Percentiles rank a stretch among this genome's conserved stretches.
Evolutionary conservation across 2,797 vertebrate species (phyloP).

Genomic region (Gobio occitaniae): DNA sequence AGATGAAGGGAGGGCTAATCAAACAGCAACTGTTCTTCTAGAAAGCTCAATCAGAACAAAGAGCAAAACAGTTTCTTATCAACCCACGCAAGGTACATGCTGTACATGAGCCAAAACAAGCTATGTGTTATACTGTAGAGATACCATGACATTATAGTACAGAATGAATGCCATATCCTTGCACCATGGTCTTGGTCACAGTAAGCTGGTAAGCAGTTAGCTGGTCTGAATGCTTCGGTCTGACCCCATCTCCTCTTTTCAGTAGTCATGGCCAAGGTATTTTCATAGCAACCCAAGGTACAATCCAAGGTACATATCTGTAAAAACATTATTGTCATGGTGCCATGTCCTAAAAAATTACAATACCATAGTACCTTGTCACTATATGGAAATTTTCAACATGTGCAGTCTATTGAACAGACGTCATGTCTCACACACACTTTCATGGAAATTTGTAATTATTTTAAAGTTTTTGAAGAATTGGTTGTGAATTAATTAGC

Average conservation of each 20-base stretch:
- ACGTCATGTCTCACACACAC: neutral
- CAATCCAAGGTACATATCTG: neutral
- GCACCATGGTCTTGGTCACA: too few relatives aligned
- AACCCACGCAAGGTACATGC: constrained; percentile 9
- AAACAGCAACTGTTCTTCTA: constrained; percentile 28
- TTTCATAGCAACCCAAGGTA: neutral
- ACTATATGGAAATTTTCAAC: neutral
- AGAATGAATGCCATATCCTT: neutral
- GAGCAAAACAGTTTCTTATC: constrained; percentile 18
- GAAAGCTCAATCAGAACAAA: constrained; percentile 35
- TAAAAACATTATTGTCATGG: neutral
- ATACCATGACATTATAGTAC: neutral
- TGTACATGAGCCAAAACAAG: neutral
- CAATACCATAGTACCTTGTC: neutral
- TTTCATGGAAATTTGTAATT: neutral
- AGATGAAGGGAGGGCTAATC: constrained; percentile 20
- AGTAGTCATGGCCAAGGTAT: neutral
- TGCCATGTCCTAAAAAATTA: neutral
- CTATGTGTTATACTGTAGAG: neutral
- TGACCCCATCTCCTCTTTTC: neutral
- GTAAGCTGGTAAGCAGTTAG: neutral
- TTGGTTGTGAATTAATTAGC: neutral
- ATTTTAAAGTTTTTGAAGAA: neutral
- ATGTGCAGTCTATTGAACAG: neutral
- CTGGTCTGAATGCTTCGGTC: neutral